These are phyloP conservation scores for Oreohelix idahoensis DNA, from an alignment of 1,140 invertebrate genomes.

Conservation along the genomic window DNA sequence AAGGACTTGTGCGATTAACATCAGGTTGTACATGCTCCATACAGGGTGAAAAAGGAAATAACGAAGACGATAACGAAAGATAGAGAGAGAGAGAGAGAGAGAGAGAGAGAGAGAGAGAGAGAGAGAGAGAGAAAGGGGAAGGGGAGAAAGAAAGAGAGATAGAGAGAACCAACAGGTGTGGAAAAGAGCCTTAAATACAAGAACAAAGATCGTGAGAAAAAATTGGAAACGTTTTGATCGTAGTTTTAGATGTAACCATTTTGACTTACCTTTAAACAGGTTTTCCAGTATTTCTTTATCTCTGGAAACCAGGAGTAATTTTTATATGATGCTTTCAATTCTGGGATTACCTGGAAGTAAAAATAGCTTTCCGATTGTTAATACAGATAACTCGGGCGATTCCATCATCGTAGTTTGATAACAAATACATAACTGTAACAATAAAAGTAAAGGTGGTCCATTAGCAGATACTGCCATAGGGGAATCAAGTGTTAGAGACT, in stretches of 20 bases:
- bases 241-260: background rate
- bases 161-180: slow-evolving; percentile 31
- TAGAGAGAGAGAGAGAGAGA: background rate
- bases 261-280: background rate
- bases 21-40: too few species aligned
- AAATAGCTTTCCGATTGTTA: too few species aligned
- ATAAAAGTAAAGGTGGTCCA: too few species aligned
- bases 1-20: too few species aligned
- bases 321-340: background rate
- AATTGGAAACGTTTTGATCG: background rate
- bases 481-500: too few species aligned
- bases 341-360: background rate
- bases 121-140: slow-evolving; percentile 19
- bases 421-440: too few species aligned
- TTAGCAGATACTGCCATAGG: too few species aligned
- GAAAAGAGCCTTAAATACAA: background rate
- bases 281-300: background rate
- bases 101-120: slow-evolving; percentile 41
- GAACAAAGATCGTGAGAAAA: background rate
- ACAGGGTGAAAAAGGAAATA: too few species aligned
- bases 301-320: background rate
- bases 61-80: too few species aligned
- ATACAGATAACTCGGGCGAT: too few species aligned
- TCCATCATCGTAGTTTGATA: too few species aligned
- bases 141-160: slow-evolving; percentile 25